phyloP scores from a whole-genome alignment of 2,113 vertebrate genomes.

The Grammomys dolichurus region DNA sequence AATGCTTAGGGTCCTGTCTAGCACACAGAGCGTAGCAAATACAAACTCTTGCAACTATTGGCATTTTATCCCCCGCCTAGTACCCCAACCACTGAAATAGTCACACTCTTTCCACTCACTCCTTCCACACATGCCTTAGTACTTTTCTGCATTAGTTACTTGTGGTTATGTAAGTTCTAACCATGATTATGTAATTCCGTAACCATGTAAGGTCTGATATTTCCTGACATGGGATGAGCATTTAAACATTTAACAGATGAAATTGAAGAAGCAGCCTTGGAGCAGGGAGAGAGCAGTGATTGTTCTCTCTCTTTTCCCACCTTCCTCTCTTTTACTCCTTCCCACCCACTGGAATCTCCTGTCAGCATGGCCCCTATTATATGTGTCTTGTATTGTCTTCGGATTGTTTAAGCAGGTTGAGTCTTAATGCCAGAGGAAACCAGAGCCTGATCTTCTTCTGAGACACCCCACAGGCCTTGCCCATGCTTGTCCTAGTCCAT shows the following conservation, averaged over 20 bases:
- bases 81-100: background rate
- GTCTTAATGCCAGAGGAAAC: background rate
- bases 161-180: background rate
- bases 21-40: background rate
- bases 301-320: background rate
- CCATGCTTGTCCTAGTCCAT: fast-evolving
- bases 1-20: background rate
- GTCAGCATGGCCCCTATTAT: fast-evolving
- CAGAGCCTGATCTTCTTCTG: background rate
- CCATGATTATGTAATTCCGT: background rate
- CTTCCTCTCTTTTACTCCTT: background rate
- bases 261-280: background rate
- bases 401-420: background rate
- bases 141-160: background rate
- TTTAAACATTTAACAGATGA: no score
- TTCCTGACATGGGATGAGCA: background rate
- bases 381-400: background rate
- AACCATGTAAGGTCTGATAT: background rate
- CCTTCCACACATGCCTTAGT: background rate
- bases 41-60: background rate
- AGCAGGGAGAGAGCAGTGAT: fast-evolving
- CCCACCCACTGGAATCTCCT: background rate
- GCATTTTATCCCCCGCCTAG: background rate
- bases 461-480: background rate
- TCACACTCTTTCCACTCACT: background rate